Base-by-base conservation (phyloP, 2,113 vertebrate genomes). In the Pedetes capensis region DNA sequence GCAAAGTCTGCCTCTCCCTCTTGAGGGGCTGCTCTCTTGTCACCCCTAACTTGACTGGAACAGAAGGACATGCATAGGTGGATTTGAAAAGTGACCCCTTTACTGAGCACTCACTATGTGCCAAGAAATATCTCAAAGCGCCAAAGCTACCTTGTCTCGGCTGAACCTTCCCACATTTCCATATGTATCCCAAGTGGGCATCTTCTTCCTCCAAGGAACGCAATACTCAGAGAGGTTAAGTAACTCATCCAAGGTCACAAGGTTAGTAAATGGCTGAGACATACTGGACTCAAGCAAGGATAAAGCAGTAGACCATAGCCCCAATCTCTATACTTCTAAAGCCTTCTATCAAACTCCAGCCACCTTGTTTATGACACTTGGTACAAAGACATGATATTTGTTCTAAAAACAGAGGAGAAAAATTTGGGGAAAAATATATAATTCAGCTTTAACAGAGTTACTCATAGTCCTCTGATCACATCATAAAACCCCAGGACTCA, bases 331-430 rank as follows among this genome's bases (percentile, higher is more conserved):
- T 49, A 20, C 17, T 13, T 72, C 5, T 7, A 63, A 8, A 16
- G 55, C 7, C 66, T 78, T 86, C 68, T 34, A 2, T 91, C 61
- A 91, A 80, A 93, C 32, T 23, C 23, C 37, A 79, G 71, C 9
- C 81, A 32, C 16, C 2, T 63, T 90, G 55, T 96, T 90, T 23
- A 64, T n/a, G 34, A 34, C 9, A 34, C 37, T 8, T 9, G 49
- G 44, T 37, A 59, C 37, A 79, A 32, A 55, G 32, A 18, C 8
- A n/a, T 90, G 3, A 47, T 91, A 4, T 61, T 78, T 95, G 47
- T 4, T 88, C 14, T 91, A 89, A 91, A 87, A 22, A n/a, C 59
- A 80, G 79, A 81, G 74, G 23, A 61, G 63, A 94, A 87, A 63
- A 64, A 27, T 6, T 29, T 8, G 51, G 57, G 55, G 51, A 57